phyloP scores from a whole-genome alignment of 2,113 vertebrate genomes.

The Centropus unirufus region DNA sequence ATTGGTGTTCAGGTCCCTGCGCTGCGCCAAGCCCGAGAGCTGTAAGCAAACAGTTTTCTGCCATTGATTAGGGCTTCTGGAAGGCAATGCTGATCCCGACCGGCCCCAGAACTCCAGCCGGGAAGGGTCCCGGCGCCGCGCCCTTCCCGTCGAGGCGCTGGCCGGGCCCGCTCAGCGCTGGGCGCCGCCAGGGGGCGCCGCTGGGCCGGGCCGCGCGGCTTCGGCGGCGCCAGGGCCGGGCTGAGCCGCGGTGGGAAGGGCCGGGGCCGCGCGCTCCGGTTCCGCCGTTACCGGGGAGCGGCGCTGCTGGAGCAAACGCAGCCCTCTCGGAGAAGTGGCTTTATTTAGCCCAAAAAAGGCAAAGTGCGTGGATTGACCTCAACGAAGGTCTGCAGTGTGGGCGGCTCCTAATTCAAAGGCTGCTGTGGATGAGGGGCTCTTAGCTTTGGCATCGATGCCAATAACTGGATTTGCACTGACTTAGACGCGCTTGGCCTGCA shows the following conservation, averaged over 20 bases:
- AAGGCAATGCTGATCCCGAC: not conserved
- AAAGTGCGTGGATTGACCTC: not conserved
- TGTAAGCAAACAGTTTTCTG: not conserved
- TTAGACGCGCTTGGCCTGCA: not conserved
- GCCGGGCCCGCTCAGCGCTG: too few relatives aligned
- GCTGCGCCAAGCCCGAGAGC: not conserved
- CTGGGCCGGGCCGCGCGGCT: too few relatives aligned
- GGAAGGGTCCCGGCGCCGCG: too few relatives aligned
- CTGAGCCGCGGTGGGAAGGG: too few relatives aligned
- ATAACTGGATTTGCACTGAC: not conserved
- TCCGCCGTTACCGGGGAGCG: too few relatives aligned
- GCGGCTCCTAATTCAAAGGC: not conserved
- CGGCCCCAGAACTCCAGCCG: too few relatives aligned
- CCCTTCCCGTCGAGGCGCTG: too few relatives aligned
- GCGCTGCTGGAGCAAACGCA: fast-evolving
- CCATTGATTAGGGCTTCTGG: fast-evolving
- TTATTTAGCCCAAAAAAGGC: not conserved
- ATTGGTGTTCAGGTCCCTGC: not conserved
- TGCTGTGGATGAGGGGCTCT: not conserved
- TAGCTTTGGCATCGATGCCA: not conserved
- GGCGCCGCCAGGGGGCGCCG: too few relatives aligned
- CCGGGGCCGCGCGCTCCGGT: too few relatives aligned
- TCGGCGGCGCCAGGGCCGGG: too few relatives aligned
- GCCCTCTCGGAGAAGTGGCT: not conserved
- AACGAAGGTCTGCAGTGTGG: not conserved